Conservation (phyloP, 1,140 invertebrate species). For the Psilanteris sp. region DNA sequence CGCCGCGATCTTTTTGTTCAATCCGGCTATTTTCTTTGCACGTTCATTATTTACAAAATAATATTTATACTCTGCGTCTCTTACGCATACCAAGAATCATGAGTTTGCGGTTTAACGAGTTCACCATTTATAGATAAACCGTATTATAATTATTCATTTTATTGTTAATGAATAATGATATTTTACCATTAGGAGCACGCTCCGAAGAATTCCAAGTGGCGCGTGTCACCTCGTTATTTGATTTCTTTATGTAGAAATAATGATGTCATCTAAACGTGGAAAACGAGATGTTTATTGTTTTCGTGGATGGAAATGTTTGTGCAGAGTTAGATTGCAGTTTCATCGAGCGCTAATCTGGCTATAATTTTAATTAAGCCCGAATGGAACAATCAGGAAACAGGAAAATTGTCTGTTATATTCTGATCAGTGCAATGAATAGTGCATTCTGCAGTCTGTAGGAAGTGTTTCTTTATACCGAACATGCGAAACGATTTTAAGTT, state of each 20-base stretch:
- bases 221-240: conserved; percentile 40
- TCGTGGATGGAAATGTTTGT: too few relatives aligned
- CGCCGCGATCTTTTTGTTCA: too few relatives aligned
- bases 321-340: too few relatives aligned
- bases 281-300: conserved; percentile 16
- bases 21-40: not conserved
- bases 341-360: too few relatives aligned
- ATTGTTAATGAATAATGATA: conserved; percentile 52
- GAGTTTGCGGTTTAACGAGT: conserved; percentile 41
- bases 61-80: conserved; percentile 2
- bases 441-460: too few relatives aligned
- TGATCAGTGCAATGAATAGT: too few relatives aligned
- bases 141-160: conserved; percentile 52
- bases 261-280: conserved; percentile 33
- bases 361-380: too few relatives aligned
- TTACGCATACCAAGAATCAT: conserved; percentile 21
- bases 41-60: conserved; percentile 18
- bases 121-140: conserved; percentile 45
- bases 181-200: conserved; percentile 50
- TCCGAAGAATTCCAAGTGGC: conserved; percentile 26
- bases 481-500: too few relatives aligned
- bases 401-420: too few relatives aligned
- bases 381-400: too few relatives aligned
- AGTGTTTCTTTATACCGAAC: too few relatives aligned
- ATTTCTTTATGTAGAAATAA: conserved; percentile 36